Percentiles rank a stretch among this genome's conserved stretches.
phyloP scores from a whole-genome alignment of 2,888 invertebrate species.

The Parthenolecanium corni region DNA sequence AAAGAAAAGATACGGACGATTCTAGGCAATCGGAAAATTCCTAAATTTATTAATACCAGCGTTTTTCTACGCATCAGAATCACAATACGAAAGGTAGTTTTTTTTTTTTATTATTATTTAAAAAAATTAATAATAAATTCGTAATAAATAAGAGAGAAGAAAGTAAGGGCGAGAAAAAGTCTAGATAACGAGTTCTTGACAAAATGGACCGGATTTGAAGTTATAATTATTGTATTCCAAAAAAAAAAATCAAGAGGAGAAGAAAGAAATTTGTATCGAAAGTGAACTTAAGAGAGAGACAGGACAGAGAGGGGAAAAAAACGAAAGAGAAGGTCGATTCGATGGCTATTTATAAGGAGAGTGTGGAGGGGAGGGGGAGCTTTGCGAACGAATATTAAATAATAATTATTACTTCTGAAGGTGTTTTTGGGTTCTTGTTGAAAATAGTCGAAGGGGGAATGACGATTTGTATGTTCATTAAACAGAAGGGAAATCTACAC shows the following conservation, averaged over 20 bases:
- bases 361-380: no score
- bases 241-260: not conserved
- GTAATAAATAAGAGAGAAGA: not conserved
- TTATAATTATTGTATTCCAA: no score
- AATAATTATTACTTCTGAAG: not conserved
- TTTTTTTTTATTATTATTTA: no score
- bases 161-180: not conserved
- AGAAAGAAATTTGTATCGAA: not conserved
- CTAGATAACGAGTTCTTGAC: not conserved
- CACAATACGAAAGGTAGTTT: conserved; percentile 21
- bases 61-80: conserved; percentile 21
- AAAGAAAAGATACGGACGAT: conserved; percentile 1
- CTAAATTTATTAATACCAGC: conserved; percentile 26
- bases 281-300: not conserved
- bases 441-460: not conserved
- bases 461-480: not conserved
- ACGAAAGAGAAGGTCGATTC: not conserved
- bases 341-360: no score
- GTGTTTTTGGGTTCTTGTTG: not conserved
- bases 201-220: not conserved
- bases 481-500: not conserved
- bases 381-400: not conserved
- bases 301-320: not conserved
- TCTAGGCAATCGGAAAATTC: conserved; percentile 5
- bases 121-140: conserved; percentile 4